These are phyloP conservation scores for Thereva unica DNA, from an alignment of 2,888 invertebrate genomes.

Conservation along the genomic window DNA sequence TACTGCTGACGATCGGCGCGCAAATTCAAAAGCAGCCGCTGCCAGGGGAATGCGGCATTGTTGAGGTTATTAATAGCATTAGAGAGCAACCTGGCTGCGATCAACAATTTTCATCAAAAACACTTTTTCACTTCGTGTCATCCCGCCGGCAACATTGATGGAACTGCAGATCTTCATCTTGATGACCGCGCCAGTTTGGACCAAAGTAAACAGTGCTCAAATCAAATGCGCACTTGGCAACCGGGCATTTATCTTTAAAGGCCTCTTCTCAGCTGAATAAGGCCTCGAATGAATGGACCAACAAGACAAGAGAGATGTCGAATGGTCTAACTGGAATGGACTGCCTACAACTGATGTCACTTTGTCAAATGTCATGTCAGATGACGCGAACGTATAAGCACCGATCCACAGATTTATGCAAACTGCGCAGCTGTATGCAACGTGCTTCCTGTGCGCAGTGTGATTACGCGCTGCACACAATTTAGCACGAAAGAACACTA, in stretches of 20 bases:
- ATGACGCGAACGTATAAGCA: conserved; percentile 32
- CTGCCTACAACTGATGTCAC: conserved; percentile 45
- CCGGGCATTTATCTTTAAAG: conserved; percentile 28
- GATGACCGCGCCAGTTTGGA: conserved; percentile 23
- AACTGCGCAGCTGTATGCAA: conserved; percentile 11
- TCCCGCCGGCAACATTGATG: conserved; percentile 5
- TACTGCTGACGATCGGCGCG: conserved; percentile 29
- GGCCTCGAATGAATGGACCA: conserved; percentile 8
- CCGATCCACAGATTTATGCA: conserved; percentile 23
- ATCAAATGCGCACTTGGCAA: conserved; percentile 29
- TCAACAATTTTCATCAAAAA: conserved; percentile 43
- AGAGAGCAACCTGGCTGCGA: conserved; percentile 32
- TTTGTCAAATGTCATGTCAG: conserved; percentile 47
- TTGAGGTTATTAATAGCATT: conserved; percentile 33
- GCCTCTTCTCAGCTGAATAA: conserved; percentile 17
- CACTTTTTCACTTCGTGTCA: conserved; percentile 33
- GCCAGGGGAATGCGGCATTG: conserved; percentile 24
- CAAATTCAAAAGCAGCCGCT: conserved; percentile 30
- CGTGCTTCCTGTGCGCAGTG: conserved; percentile 14
- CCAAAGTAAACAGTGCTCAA: conserved; percentile 21
- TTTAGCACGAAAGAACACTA: too few relatives aligned
- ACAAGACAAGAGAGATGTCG: conserved; percentile 25
- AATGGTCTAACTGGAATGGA: conserved; percentile 41
- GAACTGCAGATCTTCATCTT: conserved; percentile 29
- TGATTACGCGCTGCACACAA: conserved; percentile 4